phyloP scores from a whole-genome alignment of 2,797 vertebrate genomes.

The Myotis pilosus region DNA sequence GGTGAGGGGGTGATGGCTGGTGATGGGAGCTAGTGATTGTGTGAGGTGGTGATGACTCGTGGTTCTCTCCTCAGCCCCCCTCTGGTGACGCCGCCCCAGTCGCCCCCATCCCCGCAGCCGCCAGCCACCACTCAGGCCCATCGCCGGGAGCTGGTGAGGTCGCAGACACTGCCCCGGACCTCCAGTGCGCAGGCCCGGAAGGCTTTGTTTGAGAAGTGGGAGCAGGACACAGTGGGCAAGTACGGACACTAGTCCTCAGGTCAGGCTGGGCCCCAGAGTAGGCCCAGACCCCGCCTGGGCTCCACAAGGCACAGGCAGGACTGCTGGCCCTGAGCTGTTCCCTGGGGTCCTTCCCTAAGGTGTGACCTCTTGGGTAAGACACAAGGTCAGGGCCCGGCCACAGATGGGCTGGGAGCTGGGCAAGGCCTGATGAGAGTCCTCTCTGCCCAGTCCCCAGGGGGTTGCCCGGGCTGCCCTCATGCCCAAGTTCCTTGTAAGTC shows the following conservation, averaged over 20 bases:
- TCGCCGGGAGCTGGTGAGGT: constrained; percentile 86
- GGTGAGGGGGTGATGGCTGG: not conserved
- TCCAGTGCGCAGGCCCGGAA: constrained; percentile 89
- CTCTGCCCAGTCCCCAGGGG: not conserved
- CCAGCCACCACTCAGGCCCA: constrained; percentile 67
- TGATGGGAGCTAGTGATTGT: too few relatives aligned
- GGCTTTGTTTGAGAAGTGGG: constrained; percentile 91
- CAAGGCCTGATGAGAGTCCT: not conserved
- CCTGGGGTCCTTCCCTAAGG: not conserved
- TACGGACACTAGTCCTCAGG: constrained; percentile 66
- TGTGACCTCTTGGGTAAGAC: not conserved
- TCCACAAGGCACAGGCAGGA: not conserved
- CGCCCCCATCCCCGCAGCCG: constrained; percentile 52
- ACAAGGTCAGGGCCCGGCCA: not conserved
- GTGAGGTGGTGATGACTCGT: too few relatives aligned
- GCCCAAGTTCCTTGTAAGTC: not conserved
- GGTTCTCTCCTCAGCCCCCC: constrained; percentile 54
- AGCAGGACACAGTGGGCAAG: constrained; percentile 87
- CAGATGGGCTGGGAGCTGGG: not conserved
- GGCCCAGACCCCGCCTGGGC: not conserved
- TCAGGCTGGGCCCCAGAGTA: not conserved
- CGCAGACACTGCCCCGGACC: constrained; percentile 88
- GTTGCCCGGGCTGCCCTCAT: not conserved
- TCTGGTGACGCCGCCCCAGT: constrained; percentile 63
- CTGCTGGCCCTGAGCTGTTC: not conserved